Conservation (phyloP, 2,113 vertebrate species). For the Rhegmatorhina hoffmannsi region DNA sequence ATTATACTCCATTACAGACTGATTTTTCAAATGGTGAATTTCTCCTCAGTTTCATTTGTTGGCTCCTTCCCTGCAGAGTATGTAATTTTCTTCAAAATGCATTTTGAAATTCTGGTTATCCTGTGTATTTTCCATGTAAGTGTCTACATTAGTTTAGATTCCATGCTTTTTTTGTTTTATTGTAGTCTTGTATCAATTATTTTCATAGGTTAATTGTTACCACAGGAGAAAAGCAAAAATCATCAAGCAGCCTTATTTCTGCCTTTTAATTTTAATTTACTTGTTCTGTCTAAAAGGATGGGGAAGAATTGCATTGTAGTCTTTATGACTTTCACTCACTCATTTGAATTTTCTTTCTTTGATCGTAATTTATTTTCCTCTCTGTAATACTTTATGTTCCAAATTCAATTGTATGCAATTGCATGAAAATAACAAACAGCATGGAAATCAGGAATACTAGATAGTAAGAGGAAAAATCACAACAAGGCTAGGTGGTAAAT, state of each 20-base stretch:
- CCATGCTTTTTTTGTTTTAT: not conserved
- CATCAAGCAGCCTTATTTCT: not conserved
- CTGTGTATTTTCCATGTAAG: not conserved
- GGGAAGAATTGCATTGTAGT: not conserved
- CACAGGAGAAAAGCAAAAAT: not conserved
- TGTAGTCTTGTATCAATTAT: not conserved
- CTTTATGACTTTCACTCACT: not conserved
- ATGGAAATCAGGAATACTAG: conserved; percentile 35
- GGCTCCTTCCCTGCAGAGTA: not conserved
- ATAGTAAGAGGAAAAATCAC: conserved; percentile 24
- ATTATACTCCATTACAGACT: not conserved
- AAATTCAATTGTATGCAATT: conserved; percentile 63
- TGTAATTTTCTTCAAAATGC: not conserved
- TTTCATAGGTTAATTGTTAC: not conserved
- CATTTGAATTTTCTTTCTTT: conserved; percentile 38
- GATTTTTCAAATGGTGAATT: not conserved
- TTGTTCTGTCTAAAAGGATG: not conserved
- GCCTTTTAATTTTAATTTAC: not conserved
- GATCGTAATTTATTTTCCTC: conserved; percentile 21
- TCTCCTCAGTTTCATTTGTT: not conserved
- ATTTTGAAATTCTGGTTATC: not conserved
- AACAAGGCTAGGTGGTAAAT: conserved; percentile 36
- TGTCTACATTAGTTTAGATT: not conserved
- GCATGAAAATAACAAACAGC: conserved; percentile 47
- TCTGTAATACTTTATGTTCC: conserved; percentile 53